Percentiles rank a stretch among this genome's conserved stretches.
phyloP scores from a whole-genome alignment of 2,797 vertebrate species.

The Spheniscus humboldti region DNA sequence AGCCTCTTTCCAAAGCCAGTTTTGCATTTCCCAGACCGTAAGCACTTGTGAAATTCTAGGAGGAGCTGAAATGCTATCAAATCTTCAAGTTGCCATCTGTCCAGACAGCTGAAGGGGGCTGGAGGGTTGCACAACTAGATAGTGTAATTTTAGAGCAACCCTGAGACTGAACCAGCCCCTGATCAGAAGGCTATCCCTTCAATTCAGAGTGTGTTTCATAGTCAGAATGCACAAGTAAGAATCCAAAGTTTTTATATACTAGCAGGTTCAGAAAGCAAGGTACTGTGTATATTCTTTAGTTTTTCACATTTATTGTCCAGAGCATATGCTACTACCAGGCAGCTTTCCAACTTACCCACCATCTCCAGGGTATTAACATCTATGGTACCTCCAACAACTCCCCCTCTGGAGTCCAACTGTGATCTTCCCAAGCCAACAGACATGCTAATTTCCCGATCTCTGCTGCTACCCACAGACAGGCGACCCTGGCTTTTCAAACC shows the following conservation, averaged over 20 bases:
- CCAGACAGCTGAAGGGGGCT: not conserved
- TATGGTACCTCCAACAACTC: conserved; percentile 97
- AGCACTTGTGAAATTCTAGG: not conserved
- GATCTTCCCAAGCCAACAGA: conserved; percentile 95
- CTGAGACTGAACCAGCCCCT: not conserved
- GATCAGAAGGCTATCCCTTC: not conserved
- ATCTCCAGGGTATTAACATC: conserved; percentile 98
- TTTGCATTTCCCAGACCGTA: not conserved
- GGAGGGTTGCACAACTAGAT: not conserved
- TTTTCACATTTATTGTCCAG: not conserved
- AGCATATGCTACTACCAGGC: not conserved
- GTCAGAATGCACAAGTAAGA: not conserved
- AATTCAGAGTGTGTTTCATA: not conserved
- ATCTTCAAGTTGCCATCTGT: not conserved
- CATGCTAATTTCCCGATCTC: conserved; percentile 98
- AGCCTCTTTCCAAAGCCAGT: not conserved
- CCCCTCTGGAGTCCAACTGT: conserved; percentile 96
- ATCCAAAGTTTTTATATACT: not conserved
- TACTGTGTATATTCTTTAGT: not conserved
- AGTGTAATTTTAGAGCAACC: not conserved
- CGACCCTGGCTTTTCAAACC: conserved; percentile 98
- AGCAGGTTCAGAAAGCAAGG: not conserved
- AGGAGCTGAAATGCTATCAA: not conserved
- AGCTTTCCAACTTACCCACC: conserved; percentile 90
- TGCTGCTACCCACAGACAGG: conserved; percentile 94